Evolutionary conservation across 1,140 invertebrate genomes (phyloP).

Genomic region (Anoplolepis gracilipes): DNA sequence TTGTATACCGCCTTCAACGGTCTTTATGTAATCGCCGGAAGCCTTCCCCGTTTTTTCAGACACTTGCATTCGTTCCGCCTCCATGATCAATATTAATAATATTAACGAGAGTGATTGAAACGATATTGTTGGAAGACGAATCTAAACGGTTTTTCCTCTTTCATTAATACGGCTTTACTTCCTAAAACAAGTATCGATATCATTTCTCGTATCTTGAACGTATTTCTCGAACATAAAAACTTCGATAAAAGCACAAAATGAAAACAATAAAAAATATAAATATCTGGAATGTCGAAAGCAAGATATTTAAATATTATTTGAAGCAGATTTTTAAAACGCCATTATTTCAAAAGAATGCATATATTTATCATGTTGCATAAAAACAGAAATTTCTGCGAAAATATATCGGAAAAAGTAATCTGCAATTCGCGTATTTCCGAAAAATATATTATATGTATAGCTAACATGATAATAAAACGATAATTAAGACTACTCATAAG

Average conservation of each 20-base stretch:
- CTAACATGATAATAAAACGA: background rate
- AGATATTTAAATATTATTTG: background rate
- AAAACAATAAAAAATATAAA: background rate
- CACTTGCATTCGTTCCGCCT: background rate
- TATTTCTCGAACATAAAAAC: background rate
- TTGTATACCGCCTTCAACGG: conserved; percentile 78
- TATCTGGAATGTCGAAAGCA: background rate
- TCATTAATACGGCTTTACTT: conserved; percentile 7
- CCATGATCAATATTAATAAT: conserved; percentile 17
- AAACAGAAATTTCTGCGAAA: background rate
- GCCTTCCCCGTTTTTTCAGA: conserved; percentile 76
- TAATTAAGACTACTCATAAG: conserved; percentile 1
- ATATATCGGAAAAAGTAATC: background rate
- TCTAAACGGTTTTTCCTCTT: background rate
- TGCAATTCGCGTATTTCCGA: background rate
- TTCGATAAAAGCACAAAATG: background rate
- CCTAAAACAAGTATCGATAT: conserved; percentile 30
- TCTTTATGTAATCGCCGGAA: conserved; percentile 79
- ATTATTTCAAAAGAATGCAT: background rate
- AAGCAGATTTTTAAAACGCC: background rate
- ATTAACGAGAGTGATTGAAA: conserved; percentile 13
- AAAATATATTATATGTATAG: background rate
- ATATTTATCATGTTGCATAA: background rate
- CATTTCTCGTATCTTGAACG: background rate
- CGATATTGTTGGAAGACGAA: background rate